Evolutionary conservation across 2,113 vertebrate genomes (phyloP).

Genomic region (Casuarius casuarius): DNA sequence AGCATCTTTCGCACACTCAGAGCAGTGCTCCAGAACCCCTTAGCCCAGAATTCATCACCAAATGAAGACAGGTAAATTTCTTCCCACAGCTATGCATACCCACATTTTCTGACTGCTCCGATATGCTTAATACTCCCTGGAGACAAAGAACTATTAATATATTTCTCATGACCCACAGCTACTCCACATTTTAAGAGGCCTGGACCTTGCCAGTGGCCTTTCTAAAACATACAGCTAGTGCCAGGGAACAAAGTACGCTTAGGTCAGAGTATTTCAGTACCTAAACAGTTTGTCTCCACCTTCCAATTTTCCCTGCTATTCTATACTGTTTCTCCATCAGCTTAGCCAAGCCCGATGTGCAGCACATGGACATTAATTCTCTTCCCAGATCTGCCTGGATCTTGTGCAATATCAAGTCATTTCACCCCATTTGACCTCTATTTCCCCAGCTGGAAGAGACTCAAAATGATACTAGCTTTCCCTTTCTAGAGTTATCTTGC

Average conservation of each 20-base stretch:
- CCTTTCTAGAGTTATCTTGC: background rate
- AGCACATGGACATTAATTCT: background rate
- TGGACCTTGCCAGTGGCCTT: background rate
- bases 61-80: background rate
- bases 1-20: background rate
- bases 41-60: background rate
- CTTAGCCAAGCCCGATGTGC: background rate
- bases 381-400: background rate
- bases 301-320: background rate
- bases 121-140: background rate
- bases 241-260: background rate
- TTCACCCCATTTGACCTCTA: background rate
- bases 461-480: background rate
- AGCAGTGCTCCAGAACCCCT: background rate
- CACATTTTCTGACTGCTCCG: background rate
- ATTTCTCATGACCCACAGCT: background rate
- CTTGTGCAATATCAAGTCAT: background rate
- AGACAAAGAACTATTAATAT: background rate
- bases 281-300: background rate
- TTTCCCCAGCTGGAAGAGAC: background rate
- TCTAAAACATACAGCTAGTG: background rate
- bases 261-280: background rate
- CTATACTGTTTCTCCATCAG: background rate
- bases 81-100: background rate
- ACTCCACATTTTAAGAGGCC: background rate